A percentile compares a stretch with the other conserved stretches of the same genome.
Evolutionary conservation across 2,888 invertebrate species (phyloP).

Genomic region (Sminthurides aquaticus): DNA sequence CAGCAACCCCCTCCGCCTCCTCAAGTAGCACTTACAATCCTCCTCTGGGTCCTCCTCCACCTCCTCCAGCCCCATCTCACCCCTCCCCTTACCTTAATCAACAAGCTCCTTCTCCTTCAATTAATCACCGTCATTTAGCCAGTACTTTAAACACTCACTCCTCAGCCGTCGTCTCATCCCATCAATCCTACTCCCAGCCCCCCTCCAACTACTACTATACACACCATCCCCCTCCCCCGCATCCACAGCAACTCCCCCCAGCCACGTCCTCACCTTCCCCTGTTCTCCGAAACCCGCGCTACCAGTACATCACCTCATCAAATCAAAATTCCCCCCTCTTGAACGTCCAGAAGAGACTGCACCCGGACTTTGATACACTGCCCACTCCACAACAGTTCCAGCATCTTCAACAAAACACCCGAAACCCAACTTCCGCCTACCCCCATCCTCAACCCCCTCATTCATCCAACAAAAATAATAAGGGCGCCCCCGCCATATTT

Average conservation of each 20-base stretch:
- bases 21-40: background rate
- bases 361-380: background rate
- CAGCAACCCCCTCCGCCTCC: background rate
- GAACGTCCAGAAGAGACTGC: slow-evolving; percentile 18
- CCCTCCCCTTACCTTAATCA: slow-evolving; percentile 1
- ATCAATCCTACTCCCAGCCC: slow-evolving; percentile 20
- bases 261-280: slow-evolving; percentile 37
- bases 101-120: slow-evolving; percentile 16
- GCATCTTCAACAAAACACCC: too few relatives aligned
- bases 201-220: slow-evolving; percentile 3
- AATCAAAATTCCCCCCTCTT: slow-evolving; percentile 43
- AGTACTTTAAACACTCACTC: background rate
- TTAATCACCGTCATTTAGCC: slow-evolving; percentile 10
- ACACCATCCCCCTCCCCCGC: slow-evolving; percentile 32
- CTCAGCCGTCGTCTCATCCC: background rate
- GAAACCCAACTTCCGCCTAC: background rate
- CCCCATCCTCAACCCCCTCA: background rate
- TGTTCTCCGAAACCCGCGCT: slow-evolving; percentile 39
- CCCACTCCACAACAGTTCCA: too few relatives aligned
- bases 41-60: slow-evolving; percentile 7
- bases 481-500: background rate
- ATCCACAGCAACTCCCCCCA: slow-evolving; percentile 22
- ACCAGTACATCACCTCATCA: slow-evolving; percentile 42
- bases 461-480: background rate
- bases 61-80: slow-evolving; percentile 6